Evolutionary conservation across 1,140 invertebrate species (phyloP), one percentile per base, ranked within the genome.

Genomic region (Penaeus vannamei): DNA sequence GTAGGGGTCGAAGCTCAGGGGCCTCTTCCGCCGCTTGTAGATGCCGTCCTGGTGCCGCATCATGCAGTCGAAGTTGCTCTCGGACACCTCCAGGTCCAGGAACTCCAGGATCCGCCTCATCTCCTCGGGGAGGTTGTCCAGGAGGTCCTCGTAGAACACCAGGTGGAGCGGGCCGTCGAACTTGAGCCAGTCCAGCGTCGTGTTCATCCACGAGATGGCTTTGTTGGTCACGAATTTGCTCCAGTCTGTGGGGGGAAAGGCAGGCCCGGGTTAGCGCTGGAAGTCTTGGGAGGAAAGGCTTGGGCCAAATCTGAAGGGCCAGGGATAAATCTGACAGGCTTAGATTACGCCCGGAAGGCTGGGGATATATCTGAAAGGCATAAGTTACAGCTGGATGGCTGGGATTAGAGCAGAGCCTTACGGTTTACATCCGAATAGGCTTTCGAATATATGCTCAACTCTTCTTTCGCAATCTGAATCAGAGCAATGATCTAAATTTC

Each of bases 111-210:
- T 93, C 1, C 93, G 93, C 29, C 93, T 93, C 77, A 96, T 92
- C 29, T 95, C 94, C 12, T 93, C 92, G 85, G 95, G 93, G 0
- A 96, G 94, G 89, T 96, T 94, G 0, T 93, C 92, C 0, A 96
- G 95, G 53, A 97, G 92, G 81, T 95, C 93, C 90, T 96, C 95
- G 92, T 96, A 97, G 92, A 95, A 95, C n/a, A 96, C 93, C 26
- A 97, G 94, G 91, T 95, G 95, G 46, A 95, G 93, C 20, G 95
- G 95, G 53, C 96, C 95, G 1, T 94, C 94, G 92, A 96, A 97
- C 90, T 95, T 95, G 32, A 96, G 93, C 96, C 96, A 97, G 90
- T 95, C 94, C 2, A 95, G 92, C 92, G 96, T 95, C 46, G 95
- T 95, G 23, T 94, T 93, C 92, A 95, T 94, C 96, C 96, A 97